These are phyloP conservation scores for Athetis lepigone DNA, from an alignment of 2,888 invertebrate genomes.

Conservation along the genomic window DNA sequence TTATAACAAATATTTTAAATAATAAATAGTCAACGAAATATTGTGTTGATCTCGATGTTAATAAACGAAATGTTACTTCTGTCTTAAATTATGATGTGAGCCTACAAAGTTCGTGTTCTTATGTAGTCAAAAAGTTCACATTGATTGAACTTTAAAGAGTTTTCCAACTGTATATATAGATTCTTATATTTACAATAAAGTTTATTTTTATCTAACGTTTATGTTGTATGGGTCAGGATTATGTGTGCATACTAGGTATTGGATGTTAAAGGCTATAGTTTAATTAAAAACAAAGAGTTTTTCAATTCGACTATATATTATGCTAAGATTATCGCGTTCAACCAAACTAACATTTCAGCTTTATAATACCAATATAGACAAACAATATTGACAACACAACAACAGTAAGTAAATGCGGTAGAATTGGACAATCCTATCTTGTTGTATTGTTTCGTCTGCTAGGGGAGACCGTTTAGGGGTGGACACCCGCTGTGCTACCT, in stretches of 20 bases:
- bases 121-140: slow-evolving; percentile 36
- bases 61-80: slow-evolving; percentile 18
- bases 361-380: too few species aligned
- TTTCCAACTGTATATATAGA: slow-evolving; percentile 29
- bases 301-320: too few species aligned
- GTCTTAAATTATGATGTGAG: neutral
- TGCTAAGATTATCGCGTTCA: too few species aligned
- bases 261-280: too few species aligned
- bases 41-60: neutral
- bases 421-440: slow-evolving; percentile 46
- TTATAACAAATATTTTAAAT: too few species aligned
- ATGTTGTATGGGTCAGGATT: too few species aligned
- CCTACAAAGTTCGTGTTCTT: slow-evolving; percentile 23
- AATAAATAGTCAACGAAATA: neutral
- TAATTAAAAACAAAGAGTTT: too few species aligned
- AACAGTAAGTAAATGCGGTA: slow-evolving; percentile 25
- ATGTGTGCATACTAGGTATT: too few species aligned
- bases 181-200: too few species aligned
- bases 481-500: slow-evolving; percentile 13
- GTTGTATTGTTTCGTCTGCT: slow-evolving; percentile 19
- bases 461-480: slow-evolving; percentile 28
- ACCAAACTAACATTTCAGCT: too few species aligned
- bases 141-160: slow-evolving; percentile 51
- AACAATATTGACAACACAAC: slow-evolving; percentile 15
- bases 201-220: slow-evolving; percentile 8